Evolutionary conservation across 92 coral and sea anemone genomes (phyloP).

Genomic region (Metridium senile): DNA sequence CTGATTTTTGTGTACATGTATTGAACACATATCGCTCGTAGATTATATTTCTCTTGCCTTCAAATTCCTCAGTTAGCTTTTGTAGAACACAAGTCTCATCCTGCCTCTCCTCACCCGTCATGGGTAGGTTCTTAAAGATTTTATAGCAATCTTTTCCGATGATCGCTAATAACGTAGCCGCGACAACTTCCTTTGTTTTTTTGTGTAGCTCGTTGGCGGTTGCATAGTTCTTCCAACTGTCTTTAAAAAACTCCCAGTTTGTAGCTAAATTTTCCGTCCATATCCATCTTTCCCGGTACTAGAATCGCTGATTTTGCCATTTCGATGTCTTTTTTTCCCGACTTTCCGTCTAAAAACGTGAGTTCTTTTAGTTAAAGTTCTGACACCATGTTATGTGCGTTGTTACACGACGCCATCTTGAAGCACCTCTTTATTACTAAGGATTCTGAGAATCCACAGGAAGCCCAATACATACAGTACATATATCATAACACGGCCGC

Average conservation of each 20-base stretch:
- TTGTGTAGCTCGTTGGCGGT: slow-evolving; percentile 42
- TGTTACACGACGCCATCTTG: no score
- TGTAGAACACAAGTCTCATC: slow-evolving; percentile 16
- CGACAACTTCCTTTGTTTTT: slow-evolving; percentile 23
- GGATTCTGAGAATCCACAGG: no score
- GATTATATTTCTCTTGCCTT: slow-evolving; percentile 52
- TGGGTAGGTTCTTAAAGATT: slow-evolving; percentile 46
- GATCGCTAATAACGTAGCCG: slow-evolving; percentile 28
- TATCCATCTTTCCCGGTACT: slow-evolving; percentile 27
- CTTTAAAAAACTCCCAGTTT: slow-evolving; percentile 50
- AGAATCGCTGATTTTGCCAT: neutral
- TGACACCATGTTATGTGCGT: no score
- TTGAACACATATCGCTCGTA: slow-evolving; percentile 59
- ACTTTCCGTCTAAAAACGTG: no score
- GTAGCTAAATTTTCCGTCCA: slow-evolving; percentile 40
- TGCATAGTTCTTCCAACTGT: slow-evolving; percentile 41
- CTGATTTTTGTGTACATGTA: slow-evolving; percentile 32
- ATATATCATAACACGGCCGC: no score
- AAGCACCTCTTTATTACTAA: no score
- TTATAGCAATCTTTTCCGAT: slow-evolving; percentile 50
- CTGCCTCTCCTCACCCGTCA: slow-evolving; percentile 47
- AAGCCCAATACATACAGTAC: no score
- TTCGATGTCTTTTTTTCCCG: no score
- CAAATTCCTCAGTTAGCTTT: slow-evolving; percentile 45
- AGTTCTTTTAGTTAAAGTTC: no score